A percentile compares a stretch with the other conserved stretches of the same genome.
phyloP scores from a whole-genome alignment of 92 coral and sea anemone species.

The Porites cylindrica region DNA sequence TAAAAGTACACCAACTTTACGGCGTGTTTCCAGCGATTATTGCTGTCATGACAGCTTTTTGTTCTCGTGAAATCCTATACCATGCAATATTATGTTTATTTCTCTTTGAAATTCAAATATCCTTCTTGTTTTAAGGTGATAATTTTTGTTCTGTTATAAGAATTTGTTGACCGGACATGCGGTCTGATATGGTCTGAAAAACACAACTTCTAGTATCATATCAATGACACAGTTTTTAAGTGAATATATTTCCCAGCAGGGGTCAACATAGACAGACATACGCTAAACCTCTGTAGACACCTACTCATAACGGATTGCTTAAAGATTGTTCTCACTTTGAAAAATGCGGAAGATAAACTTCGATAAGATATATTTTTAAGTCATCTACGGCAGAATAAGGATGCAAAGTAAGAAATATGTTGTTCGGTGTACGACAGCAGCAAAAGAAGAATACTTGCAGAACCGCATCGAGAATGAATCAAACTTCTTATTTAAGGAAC shows the following conservation, averaged over 20 bases:
- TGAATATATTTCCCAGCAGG: slow-evolving; percentile 2
- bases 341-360: slow-evolving; percentile 1
- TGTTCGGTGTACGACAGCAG: not conserved
- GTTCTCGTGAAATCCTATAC: slow-evolving; percentile 11
- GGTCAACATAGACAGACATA: slow-evolving; percentile 7
- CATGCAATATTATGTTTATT: not conserved
- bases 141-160: slow-evolving; percentile 1
- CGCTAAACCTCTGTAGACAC: not conserved
- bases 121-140: not conserved
- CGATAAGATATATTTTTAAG: not conserved
- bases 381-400: too few species aligned
- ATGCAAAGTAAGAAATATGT: not conserved
- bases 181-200: slow-evolving; percentile 6
- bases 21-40: not conserved
- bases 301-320: not conserved
- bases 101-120: slow-evolving; percentile 1
- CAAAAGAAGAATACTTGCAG: not conserved
- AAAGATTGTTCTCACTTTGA: not conserved
- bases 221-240: not conserved
- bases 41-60: not conserved
- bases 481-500: not conserved
- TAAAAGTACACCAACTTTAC: slow-evolving; percentile 7
- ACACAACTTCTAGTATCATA: slow-evolving; percentile 1
- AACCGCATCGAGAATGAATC: not conserved
- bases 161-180: slow-evolving; percentile 27